Evolutionary conservation across 2,888 invertebrate species (phyloP), one percentile per base, ranked within the genome.

Genomic region (Drosophila neotestacea): DNA sequence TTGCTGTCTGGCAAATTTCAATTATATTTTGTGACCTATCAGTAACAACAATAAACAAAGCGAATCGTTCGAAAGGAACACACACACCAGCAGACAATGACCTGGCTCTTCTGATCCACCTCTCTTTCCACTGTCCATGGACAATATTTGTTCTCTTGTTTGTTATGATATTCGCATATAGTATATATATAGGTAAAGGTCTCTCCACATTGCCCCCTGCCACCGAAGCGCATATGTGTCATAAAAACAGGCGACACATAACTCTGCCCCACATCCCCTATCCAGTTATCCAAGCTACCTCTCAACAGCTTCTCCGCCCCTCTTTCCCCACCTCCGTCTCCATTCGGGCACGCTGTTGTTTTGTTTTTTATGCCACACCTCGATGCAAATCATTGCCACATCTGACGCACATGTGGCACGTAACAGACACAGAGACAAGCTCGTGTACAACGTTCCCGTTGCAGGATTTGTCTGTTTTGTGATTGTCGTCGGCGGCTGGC

Each of bases 291-390:
- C 42, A 22, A 22, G 38, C 32, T 27, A 10, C 30, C 16, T 9
- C 6, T 22, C 50, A 13, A 39, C 7, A n/a, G 13, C 30, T 13
- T 34, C 34, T 22, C 22, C 36, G 4, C n/a, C 34, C 2, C 4
- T 16, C 6, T 13, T 13, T n/a, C 9, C 16, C 16, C 16, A n/a
- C 16, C 16, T 28, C 30, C 4, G 16, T 13, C 16, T 1, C 28
- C 6, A 13, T 9, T 6, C 32, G n/a, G 4, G 4, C 36, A 27
- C 30, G 27, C 64, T 68, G 83, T 67, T 75, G 72, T 64, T 86
- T 84, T 79, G 76, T 88, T 84, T 86, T 88, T 84, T 88, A 87
- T 88, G 84, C 89, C 89, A 87, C 82, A 88, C 89, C 84, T 84
- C 84, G 89, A 84, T 84, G 89, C 84, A 84, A 84, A 84, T 84